phyloP scores from a whole-genome alignment of 2,888 invertebrate genomes.

The Polydrusus cervinus region DNA sequence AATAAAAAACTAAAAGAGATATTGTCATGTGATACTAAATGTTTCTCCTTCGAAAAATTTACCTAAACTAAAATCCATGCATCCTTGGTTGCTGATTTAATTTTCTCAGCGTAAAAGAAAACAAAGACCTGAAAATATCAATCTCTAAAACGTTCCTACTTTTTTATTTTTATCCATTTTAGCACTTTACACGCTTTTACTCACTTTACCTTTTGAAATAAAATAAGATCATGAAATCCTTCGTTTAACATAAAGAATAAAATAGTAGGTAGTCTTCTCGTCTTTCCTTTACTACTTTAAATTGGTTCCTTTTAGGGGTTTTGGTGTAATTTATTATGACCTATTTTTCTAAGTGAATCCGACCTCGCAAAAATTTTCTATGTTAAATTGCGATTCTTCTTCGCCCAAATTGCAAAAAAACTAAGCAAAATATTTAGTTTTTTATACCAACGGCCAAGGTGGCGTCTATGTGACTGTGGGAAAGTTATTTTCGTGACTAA shows the following conservation, averaged over 20 bases:
- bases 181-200: neutral
- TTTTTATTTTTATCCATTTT: neutral
- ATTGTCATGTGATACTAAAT: neutral
- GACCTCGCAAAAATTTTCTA: too few species aligned
- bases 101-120: neutral
- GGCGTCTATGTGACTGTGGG: too few species aligned
- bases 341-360: too few species aligned
- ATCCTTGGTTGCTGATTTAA: neutral
- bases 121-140: neutral
- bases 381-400: too few species aligned
- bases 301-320: neutral
- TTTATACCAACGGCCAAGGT: too few species aligned
- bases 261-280: neutral
- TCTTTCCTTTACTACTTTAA: neutral
- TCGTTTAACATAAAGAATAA: slow-evolving; percentile 1
- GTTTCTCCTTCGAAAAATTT: neutral
- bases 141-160: neutral
- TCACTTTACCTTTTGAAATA: neutral
- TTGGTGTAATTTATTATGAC: neutral
- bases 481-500: too few species aligned
- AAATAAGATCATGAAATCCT: neutral
- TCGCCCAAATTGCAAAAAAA: too few species aligned
- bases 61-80: neutral
- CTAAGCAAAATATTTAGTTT: too few species aligned
- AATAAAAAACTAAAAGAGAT: too few species aligned